phyloP scores from a whole-genome alignment of 53 echinoderm and acorn worm species.

The Apostichopus leukothele region DNA sequence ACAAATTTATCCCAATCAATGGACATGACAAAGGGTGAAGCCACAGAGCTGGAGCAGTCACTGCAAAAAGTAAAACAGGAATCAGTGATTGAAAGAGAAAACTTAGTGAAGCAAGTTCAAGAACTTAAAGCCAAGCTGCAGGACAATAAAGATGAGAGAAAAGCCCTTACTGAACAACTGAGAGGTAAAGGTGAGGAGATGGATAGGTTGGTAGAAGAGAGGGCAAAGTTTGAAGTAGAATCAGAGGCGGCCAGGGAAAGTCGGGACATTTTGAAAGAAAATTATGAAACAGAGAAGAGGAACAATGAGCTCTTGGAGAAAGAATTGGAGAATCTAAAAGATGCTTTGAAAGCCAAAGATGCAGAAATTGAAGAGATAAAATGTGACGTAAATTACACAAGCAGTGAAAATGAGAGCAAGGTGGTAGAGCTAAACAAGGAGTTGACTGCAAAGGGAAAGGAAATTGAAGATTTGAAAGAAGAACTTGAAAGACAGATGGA shows the following conservation, averaged over 20 bases:
- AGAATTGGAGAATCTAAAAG: conserved; percentile 60
- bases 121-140: conserved; percentile 53
- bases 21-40: conserved; percentile 45
- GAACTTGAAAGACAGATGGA: conserved; percentile 53
- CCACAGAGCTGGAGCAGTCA: conserved; percentile 38
- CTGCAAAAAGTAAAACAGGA: conserved; percentile 50
- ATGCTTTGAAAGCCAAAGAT: conserved; percentile 55
- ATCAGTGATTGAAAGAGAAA: conserved; percentile 58
- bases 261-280: conserved; percentile 43
- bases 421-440: conserved; percentile 32
- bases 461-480: conserved; percentile 51
- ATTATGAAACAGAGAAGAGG: conserved; percentile 53
- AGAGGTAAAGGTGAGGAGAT: conserved; percentile 35
- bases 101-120: conserved; percentile 53
- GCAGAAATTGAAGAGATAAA: conserved; percentile 40
- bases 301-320: conserved; percentile 58
- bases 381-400: conserved; percentile 34
- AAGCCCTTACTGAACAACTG: background rate
- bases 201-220: conserved; percentile 29
- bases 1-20: conserved; percentile 26
- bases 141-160: background rate
- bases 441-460: conserved; percentile 27
- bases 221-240: conserved; percentile 37
- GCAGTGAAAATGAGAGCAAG: conserved; percentile 45
- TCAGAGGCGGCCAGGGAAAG: conserved; percentile 39